Evolutionary conservation across 2,888 invertebrate species (phyloP), one percentile per base, ranked within the genome.

Genomic region (Leucophenga maculata): DNA sequence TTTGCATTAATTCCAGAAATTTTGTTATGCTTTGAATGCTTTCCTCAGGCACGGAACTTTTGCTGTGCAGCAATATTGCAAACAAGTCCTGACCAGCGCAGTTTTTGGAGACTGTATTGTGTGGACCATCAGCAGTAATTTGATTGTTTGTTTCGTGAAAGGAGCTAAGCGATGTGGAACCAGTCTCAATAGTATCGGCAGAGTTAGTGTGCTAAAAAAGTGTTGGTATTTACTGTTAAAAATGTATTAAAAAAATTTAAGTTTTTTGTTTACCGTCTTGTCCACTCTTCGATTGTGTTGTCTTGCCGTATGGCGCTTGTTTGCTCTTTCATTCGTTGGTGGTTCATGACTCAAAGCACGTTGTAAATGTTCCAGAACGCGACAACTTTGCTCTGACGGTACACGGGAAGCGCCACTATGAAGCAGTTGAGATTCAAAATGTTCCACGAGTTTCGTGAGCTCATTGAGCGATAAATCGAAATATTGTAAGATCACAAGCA

Each of bases 401-500:
- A 32, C 8, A 32, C 32, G 32, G 8, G 6, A 32, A 32, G 32
- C 32, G 32, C 6, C 32, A 32, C 8, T 32, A 6, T 32, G 32
- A 6, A 8, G 8, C 32, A 8, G 8, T 6, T 8, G 8, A 13
- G 77, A 78, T 9, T 75, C 78, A 65, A 88, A 88, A 66, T 80
- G 74, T 1, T 78, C 76, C 31, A 82, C 66, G 0, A 88, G 77
- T 50, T 72, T 73, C 67, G 82, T 81, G 1, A 87, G 70, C 55
- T 85, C 84, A 6, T 90, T 88, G 18, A 92, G 80, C 0, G 94
- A 93, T 83, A 94, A 93, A 69, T 92, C 90, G 77, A 93, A 93
- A 32, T 93, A 91, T 77, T 95, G 93, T 1, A 92, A 91, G 50
- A 93, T 91, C 22, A 94, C 87, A 14, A 94, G 84, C 79, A 94